Percentiles rank a stretch among this genome's conserved stretches.
Evolutionary conservation across 2,797 vertebrate genomes (phyloP).

Genomic region (Hemibagrus guttatus): DNA sequence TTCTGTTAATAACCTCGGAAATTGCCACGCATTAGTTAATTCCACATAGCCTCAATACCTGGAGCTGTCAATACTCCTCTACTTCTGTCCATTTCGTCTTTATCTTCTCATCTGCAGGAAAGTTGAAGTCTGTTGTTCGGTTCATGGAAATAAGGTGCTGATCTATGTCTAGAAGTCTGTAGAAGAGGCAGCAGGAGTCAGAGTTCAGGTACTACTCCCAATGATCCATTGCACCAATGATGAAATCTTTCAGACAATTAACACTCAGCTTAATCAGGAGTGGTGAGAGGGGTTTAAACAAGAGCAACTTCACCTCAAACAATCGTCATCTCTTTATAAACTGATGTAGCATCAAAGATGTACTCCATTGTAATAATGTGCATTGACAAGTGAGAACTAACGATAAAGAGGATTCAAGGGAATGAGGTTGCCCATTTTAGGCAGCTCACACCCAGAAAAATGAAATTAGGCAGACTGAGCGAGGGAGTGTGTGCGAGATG

Average conservation of each 20-base stretch:
- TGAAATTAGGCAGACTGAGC: neutral
- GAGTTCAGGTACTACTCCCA: neutral
- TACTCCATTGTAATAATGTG: neutral
- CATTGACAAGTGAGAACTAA: neutral
- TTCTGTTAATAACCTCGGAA: neutral
- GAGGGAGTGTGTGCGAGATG: neutral
- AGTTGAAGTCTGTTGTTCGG: neutral
- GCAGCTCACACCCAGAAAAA: neutral
- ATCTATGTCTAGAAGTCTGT: neutral
- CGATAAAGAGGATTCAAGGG: neutral
- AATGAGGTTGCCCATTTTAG: neutral
- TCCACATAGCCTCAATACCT: neutral
- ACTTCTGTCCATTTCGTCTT: neutral
- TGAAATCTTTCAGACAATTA: neutral
- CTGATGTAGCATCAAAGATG: neutral
- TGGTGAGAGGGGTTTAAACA: neutral
- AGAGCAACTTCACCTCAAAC: neutral
- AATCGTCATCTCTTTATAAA: neutral
- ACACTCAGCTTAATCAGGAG: neutral
- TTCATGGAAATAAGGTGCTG: neutral
- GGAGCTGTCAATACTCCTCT: neutral
- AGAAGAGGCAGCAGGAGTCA: constrained; percentile 2
- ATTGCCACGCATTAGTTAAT: neutral
- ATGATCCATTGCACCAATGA: too few species aligned
- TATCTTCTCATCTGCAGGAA: neutral